Evolutionary conservation across 2,888 invertebrate genomes (phyloP).

Genomic region (Podotricha telesiphe): DNA sequence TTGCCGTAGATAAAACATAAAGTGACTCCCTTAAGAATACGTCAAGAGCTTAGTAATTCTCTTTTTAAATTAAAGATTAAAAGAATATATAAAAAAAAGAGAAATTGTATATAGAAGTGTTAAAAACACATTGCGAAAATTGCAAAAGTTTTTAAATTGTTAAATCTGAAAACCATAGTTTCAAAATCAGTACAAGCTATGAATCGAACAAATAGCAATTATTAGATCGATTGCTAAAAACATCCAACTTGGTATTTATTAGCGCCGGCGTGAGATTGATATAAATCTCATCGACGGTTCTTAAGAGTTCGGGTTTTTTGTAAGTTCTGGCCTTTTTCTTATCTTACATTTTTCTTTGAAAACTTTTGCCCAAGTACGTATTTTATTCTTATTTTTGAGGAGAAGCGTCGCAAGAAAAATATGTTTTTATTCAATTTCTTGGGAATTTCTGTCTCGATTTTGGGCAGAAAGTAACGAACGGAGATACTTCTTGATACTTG

Average conservation of each 20-base stretch:
- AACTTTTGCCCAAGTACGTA: not conserved
- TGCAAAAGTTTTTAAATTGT: not conserved
- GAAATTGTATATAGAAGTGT: no score
- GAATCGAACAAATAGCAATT: constrained; percentile 16
- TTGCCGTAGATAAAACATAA: not conserved
- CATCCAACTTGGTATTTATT: constrained; percentile 21
- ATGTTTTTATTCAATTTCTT: not conserved
- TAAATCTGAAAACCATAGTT: constrained; percentile 1
- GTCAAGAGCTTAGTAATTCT: not conserved
- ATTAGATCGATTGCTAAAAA: constrained; percentile 22
- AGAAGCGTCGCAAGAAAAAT: not conserved
- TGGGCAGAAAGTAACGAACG: no score
- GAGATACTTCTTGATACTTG: no score
- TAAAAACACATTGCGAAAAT: no score
- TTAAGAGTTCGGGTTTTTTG: constrained; percentile 23
- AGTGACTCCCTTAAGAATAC: no score
- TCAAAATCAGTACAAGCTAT: constrained; percentile 6
- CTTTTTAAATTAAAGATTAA: not conserved
- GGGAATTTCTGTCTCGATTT: no score
- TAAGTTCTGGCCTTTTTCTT: constrained; percentile 11
- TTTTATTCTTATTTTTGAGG: not conserved
- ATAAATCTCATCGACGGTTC: constrained; percentile 18
- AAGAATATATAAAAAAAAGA: no score
- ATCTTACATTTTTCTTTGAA: not conserved
- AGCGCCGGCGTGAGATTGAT: constrained; percentile 17